Percentiles rank a stretch among this genome's conserved stretches.
phyloP scores from a whole-genome alignment of 2,797 vertebrate species.

The Molothrus ater region DNA sequence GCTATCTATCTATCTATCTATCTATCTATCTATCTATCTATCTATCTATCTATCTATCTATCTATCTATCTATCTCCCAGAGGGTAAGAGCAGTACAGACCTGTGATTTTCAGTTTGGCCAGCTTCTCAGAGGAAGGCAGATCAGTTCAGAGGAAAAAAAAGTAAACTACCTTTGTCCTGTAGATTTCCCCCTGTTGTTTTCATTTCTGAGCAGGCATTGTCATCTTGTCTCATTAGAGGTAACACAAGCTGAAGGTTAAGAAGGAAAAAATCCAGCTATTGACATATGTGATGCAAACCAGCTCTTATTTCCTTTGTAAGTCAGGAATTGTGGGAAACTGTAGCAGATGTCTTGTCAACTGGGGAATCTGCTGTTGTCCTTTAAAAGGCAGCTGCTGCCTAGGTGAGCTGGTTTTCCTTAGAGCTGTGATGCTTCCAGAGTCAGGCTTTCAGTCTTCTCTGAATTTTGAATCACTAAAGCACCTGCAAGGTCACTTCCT shows the following conservation, averaged over 20 bases:
- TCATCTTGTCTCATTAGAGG: neutral
- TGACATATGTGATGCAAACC: neutral
- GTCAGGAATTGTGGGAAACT: neutral
- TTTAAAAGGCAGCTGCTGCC: neutral
- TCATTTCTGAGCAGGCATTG: neutral
- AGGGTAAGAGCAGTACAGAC: neutral
- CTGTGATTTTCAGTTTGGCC: neutral
- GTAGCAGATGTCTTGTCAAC: conserved; percentile 20
- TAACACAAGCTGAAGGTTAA: conserved; percentile 12
- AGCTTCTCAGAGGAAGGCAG: neutral
- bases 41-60: too few relatives aligned
- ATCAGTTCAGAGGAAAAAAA: neutral
- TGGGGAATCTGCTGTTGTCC: neutral
- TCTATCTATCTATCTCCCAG: neutral
- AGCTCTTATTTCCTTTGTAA: conserved; percentile 9
- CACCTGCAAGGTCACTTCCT: conserved; percentile 41
- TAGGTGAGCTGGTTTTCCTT: neutral
- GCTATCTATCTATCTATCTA: neutral
- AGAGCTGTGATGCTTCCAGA: neutral
- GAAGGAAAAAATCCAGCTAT: conserved; percentile 6
- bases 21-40: neutral
- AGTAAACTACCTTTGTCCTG: neutral
- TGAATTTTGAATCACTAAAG: neutral
- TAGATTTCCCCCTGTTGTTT: neutral
- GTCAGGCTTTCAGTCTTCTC: neutral